phyloP scores from a whole-genome alignment of 1,140 invertebrate genomes.

The Drosophila willistoni region DNA sequence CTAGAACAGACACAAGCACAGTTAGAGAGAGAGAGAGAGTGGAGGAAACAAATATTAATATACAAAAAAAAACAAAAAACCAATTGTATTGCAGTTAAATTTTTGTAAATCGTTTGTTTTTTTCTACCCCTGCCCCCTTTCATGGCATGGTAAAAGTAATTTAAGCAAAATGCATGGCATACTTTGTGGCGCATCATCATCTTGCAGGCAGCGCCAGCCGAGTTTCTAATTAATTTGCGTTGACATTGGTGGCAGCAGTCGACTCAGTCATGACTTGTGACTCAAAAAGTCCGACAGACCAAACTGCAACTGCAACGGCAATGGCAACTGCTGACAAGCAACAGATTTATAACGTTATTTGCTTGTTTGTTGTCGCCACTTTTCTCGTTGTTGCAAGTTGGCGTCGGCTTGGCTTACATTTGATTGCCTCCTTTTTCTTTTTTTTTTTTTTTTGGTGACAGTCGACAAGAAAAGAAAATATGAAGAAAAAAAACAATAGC shows the following conservation, averaged over 20 bases:
- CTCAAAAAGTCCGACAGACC: not conserved
- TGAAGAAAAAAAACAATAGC: not conserved
- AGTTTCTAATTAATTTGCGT: constrained; percentile 59
- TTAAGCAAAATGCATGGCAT: constrained; percentile 34
- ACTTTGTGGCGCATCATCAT: constrained; percentile 21
- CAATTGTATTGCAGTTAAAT: not conserved
- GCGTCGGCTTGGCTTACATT: constrained; percentile 7
- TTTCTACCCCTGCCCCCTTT: no score
- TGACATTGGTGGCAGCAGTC: constrained; percentile 38
- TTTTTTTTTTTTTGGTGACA: not conserved
- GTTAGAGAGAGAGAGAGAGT: not conserved
- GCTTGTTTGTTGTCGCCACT: constrained; percentile 45
- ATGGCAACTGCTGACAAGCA: constrained; percentile 53
- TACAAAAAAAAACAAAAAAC: not conserved
- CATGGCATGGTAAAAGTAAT: constrained; percentile 30
- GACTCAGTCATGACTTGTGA: not conserved
- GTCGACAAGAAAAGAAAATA: constrained; percentile 3
- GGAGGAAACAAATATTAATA: not conserved
- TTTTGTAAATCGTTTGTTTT: not conserved
- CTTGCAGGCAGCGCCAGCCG: constrained; percentile 9
- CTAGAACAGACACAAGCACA: no score
- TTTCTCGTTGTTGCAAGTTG: constrained; percentile 30
- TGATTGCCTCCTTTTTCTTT: not conserved
- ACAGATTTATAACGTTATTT: constrained; percentile 66
- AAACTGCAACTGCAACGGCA: constrained; percentile 8